phyloP scores from a whole-genome alignment of 2,797 vertebrate species.

The Eleutherodactylus coqui region DNA sequence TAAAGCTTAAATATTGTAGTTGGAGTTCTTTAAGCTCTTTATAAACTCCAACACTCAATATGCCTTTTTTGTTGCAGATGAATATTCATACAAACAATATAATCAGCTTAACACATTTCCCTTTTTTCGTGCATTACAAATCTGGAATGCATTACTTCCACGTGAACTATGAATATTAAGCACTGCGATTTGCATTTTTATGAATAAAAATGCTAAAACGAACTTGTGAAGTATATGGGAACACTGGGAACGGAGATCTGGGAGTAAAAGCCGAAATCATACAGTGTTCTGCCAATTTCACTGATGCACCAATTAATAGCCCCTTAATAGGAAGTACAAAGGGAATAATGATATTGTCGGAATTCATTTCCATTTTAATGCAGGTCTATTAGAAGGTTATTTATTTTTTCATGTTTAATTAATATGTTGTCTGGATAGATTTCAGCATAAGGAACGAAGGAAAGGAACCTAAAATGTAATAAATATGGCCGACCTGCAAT shows the following conservation, averaged over 20 bases:
- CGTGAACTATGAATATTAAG: slow-evolving; percentile 32
- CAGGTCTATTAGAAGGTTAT: not conserved
- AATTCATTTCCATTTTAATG: not conserved
- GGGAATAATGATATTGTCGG: not conserved
- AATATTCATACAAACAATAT: slow-evolving; percentile 47
- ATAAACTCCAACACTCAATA: not conserved
- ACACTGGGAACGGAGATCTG: not conserved
- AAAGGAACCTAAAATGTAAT: not conserved
- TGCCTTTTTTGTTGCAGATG: slow-evolving; percentile 34
- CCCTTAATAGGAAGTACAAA: not conserved
- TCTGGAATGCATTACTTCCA: slow-evolving; percentile 39
- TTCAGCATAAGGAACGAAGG: not conserved
- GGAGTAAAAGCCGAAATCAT: not conserved
- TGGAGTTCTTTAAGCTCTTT: slow-evolving; percentile 10
- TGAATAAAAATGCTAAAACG: slow-evolving; percentile 15
- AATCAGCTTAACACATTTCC: slow-evolving; percentile 51
- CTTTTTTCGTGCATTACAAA: slow-evolving; percentile 36
- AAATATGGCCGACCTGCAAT: not conserved
- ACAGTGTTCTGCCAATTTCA: slow-evolving; percentile 12
- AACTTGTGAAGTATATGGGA: not conserved
- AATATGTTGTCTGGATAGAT: not conserved
- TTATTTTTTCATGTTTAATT: not conserved
- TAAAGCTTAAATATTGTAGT: not conserved
- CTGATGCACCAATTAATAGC: slow-evolving; percentile 2
- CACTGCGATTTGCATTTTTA: slow-evolving; percentile 20